Evolutionary conservation across 2,113 vertebrate species (phyloP).

Genomic region (Opisthocomus hoazin): DNA sequence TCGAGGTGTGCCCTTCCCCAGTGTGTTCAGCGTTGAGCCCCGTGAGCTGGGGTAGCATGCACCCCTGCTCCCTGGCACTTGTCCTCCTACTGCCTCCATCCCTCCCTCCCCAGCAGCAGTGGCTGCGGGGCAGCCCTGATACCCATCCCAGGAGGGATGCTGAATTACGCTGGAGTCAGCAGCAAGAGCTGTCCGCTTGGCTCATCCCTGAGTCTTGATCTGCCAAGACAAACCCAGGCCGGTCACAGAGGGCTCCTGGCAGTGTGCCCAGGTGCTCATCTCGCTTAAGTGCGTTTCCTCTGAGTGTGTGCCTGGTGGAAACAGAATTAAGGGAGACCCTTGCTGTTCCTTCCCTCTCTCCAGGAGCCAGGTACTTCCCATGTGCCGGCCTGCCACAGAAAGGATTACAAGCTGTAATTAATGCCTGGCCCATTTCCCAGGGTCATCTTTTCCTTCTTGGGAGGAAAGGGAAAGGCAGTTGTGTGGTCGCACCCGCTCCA

Average conservation of each 20-base stretch:
- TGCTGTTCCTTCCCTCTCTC: not conserved
- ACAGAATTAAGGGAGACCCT: not conserved
- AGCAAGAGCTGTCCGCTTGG: not conserved
- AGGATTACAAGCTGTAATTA: not conserved
- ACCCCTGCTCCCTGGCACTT: not conserved
- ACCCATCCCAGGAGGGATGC: not conserved
- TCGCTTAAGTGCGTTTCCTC: not conserved
- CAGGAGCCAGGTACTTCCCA: not conserved
- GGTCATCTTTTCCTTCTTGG: not conserved
- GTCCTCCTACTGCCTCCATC: not conserved
- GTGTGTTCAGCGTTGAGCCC: rapidly evolving
- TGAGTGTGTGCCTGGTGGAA: not conserved
- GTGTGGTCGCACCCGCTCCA: not conserved
- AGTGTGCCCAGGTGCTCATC: not conserved
- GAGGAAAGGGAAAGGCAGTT: not conserved
- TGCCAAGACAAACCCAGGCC: not conserved
- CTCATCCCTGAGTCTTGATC: not conserved
- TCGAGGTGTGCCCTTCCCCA: not conserved
- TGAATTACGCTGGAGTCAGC: not conserved
- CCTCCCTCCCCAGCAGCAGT: not conserved
- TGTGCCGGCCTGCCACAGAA: not conserved
- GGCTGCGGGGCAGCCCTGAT: not conserved
- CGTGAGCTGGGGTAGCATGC: rapidly evolving
- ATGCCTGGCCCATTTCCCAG: not conserved
- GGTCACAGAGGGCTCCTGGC: not conserved